Evolutionary conservation across 2,888 invertebrate genomes (phyloP).

Genomic region (Dione juno): DNA sequence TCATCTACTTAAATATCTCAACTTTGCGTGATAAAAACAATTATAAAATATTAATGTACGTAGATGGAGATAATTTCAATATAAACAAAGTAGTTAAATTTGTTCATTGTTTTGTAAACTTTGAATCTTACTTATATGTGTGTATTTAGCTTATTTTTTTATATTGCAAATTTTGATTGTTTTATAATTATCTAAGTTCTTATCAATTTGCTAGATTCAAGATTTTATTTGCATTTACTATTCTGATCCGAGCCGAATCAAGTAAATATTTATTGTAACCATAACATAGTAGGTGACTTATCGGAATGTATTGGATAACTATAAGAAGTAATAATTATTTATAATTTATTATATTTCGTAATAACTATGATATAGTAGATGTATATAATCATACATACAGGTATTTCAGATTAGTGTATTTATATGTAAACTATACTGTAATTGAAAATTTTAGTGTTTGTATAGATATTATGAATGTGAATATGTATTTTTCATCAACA

Average conservation of each 20-base stretch:
- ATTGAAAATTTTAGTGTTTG: background rate
- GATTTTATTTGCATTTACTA: conserved; percentile 70
- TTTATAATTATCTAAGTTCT: background rate
- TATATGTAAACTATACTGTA: conserved; percentile 3
- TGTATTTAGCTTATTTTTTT: background rate
- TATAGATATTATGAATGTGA: too few relatives aligned
- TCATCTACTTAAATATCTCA: background rate
- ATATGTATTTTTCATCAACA: background rate
- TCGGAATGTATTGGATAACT: conserved; percentile 15
- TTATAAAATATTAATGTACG: background rate
- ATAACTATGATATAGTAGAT: conserved; percentile 2
- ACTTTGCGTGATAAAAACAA: background rate
- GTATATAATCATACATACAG: conserved; percentile 19
- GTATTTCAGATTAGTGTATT: conserved; percentile 12
- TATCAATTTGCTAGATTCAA: conserved; percentile 55
- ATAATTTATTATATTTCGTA: background rate
- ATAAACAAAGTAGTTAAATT: background rate
- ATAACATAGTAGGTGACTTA: background rate
- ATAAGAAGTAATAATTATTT: background rate
- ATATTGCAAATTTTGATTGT: too few relatives aligned
- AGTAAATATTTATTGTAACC: conserved; percentile 47
- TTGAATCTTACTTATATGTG: background rate
- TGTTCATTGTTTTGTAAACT: background rate
- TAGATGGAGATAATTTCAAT: background rate
- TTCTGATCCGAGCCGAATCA: conserved; percentile 67